Conservation (phyloP, 2,113 vertebrate genomes). For the Brachionichthys hirsutus region DNA sequence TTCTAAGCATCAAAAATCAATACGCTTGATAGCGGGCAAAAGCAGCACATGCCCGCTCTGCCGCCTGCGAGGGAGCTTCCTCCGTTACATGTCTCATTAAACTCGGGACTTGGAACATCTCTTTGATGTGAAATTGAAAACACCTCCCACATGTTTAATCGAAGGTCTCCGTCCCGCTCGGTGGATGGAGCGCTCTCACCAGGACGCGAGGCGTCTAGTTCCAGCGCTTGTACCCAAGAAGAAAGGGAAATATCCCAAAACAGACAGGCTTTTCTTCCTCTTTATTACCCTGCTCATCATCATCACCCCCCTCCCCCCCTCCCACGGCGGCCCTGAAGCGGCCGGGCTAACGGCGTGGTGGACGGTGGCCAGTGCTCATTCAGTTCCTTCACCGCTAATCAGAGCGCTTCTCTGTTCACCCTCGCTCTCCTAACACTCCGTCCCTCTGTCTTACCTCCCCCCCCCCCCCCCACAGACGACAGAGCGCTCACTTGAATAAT, state of each 20-base stretch:
- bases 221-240: too few species aligned
- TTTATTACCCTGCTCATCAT: slow-evolving; percentile 20
- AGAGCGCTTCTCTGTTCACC: slow-evolving; percentile 78
- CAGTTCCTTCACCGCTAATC: slow-evolving; percentile 74
- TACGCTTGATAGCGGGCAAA: too few species aligned
- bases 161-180: too few species aligned
- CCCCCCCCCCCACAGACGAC: slow-evolving; percentile 52
- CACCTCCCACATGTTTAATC: too few species aligned
- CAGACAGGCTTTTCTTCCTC: slow-evolving; percentile 33
- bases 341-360: slow-evolving; percentile 34
- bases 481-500: slow-evolving; percentile 62
- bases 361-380: slow-evolving; percentile 65
- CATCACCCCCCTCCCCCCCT: slow-evolving; percentile 10
- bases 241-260: not conserved
- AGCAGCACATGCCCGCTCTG: too few species aligned
- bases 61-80: too few species aligned
- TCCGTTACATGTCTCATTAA: slow-evolving; percentile 30
- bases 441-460: slow-evolving; percentile 60
- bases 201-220: not conserved
- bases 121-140: slow-evolving; percentile 53
- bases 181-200: not conserved
- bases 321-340: slow-evolving; percentile 46
- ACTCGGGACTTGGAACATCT: slow-evolving; percentile 12
- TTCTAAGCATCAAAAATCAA: too few species aligned
- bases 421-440: slow-evolving; percentile 55